phyloP scores from a whole-genome alignment of 2,888 invertebrate genomes.

The Carcina quercana region DNA sequence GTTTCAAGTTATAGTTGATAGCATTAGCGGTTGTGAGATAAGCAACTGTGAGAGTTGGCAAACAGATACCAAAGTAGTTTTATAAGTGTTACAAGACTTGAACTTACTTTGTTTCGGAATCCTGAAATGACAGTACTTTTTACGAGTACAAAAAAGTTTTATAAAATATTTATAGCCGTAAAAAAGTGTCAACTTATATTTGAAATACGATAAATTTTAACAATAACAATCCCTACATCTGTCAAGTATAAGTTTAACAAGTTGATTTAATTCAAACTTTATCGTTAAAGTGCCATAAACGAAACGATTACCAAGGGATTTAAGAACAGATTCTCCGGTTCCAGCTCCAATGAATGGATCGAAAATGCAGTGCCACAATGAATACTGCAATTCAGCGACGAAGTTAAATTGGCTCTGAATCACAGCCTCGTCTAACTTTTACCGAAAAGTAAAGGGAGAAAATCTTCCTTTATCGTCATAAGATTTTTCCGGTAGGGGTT shows the following conservation, averaged over 20 bases:
- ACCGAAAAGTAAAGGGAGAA: constrained; percentile 5
- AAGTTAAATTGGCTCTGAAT: constrained; percentile 16
- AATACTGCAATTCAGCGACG: constrained; percentile 11
- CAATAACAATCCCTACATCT: neutral
- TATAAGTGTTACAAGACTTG: no score
- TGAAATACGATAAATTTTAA: neutral
- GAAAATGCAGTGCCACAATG: constrained; percentile 6
- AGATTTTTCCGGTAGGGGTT: neutral
- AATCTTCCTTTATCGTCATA: neutral
- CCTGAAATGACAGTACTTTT: neutral
- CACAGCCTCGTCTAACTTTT: constrained; percentile 9
- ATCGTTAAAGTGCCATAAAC: neutral
- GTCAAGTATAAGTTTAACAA: neutral
- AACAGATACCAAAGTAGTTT: no score
- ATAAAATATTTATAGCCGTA: neutral
- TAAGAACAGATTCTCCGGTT: constrained; percentile 2
- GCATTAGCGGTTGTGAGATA: no score
- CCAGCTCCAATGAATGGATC: constrained; percentile 1
- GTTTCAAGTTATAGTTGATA: no score
- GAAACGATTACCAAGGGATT: constrained; percentile 5
- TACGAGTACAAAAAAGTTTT: neutral
- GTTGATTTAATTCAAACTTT: neutral
- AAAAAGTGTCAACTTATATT: neutral
- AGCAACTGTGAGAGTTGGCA: no score
- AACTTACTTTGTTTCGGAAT: neutral